Conservation (phyloP, 2,888 invertebrate species). For the Folsomia candida region DNA sequence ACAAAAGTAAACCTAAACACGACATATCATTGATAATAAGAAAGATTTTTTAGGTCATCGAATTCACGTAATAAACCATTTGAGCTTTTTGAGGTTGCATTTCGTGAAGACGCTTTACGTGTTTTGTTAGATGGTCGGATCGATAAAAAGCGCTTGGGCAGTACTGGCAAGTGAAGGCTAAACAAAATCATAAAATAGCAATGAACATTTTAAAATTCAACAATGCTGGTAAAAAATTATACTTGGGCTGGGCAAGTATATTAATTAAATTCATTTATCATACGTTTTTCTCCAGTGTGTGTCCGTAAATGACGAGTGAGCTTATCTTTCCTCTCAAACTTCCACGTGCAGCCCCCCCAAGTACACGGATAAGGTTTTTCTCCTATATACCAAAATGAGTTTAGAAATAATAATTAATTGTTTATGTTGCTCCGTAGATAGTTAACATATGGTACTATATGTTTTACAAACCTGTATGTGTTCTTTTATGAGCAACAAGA, state of each 20-base stretch:
- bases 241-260: too few species aligned
- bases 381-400: not conserved
- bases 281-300: conserved; percentile 11
- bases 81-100: conserved; percentile 1
- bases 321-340: conserved; percentile 15
- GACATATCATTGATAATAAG: too few species aligned
- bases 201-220: not conserved
- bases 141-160: conserved; percentile 17
- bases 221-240: too few species aligned
- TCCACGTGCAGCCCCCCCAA: conserved; percentile 16
- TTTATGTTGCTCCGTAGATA: not conserved
- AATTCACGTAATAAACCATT: not conserved
- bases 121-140: conserved; percentile 14
- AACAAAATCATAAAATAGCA: not conserved
- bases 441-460: not conserved
- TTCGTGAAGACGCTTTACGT: conserved; percentile 14
- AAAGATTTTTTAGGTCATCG: too few species aligned
- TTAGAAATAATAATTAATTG: too few species aligned
- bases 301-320: conserved; percentile 12
- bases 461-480: conserved; percentile 4
- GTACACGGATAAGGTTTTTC: conserved; percentile 15
- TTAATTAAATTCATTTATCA: too few species aligned
- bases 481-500: conserved; percentile 15
- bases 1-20: too few species aligned
- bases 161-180: conserved; percentile 11